These are phyloP conservation scores for Avahi laniger DNA, from an alignment of 2,797 vertebrate genomes.

Conservation along the genomic window DNA sequence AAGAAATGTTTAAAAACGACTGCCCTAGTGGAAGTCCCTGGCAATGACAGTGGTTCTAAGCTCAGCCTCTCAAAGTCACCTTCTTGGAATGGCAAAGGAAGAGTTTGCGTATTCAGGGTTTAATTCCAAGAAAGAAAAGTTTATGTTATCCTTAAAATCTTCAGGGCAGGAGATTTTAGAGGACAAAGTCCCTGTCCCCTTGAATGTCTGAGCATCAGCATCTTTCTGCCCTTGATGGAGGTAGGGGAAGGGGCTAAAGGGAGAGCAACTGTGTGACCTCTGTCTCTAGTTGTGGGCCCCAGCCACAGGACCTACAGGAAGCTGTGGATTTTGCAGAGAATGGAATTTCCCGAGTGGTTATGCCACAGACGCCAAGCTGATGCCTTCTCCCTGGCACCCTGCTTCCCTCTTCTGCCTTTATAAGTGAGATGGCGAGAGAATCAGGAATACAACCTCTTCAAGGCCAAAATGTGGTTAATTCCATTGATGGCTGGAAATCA, in stretches of 20 bases:
- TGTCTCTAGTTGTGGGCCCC: neutral
- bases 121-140: conserved; percentile 4
- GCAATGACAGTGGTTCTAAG: neutral
- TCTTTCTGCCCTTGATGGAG: neutral
- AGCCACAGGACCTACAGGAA: conserved; percentile 42
- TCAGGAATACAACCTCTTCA: conserved; percentile 47
- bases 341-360: conserved; percentile 33
- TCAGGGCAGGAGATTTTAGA: conserved; percentile 26
- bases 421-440: conserved; percentile 64
- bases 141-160: neutral
- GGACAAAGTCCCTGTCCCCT: neutral
- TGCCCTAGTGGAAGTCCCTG: neutral
- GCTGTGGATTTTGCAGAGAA: conserved; percentile 68
- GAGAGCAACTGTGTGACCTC: neutral
- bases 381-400: conserved; percentile 57
- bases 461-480: conserved; percentile 69
- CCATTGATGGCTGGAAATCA: conserved; percentile 58
- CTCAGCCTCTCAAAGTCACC: neutral
- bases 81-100: conserved; percentile 15
- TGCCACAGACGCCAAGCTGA: conserved; percentile 17
- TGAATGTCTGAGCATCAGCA: neutral
- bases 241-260: neutral
- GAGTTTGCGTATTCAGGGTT: neutral
- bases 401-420: conserved; percentile 22
- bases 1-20: conserved; percentile 32